Conservation (phyloP, 2,888 invertebrate genomes). For the Protophormia terraenovae region DNA sequence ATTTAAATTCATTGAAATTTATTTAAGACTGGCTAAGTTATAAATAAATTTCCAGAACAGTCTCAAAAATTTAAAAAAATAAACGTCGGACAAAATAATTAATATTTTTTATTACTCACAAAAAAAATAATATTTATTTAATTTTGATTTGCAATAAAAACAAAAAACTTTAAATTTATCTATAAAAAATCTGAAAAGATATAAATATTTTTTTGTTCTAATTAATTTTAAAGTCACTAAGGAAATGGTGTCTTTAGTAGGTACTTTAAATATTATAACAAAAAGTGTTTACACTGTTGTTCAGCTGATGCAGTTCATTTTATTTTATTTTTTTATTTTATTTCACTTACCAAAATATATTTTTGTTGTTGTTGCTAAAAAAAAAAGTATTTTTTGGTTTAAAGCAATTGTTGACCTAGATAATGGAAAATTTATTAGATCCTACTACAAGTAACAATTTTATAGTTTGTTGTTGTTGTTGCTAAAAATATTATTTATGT, state of each 20-base stretch:
- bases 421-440: constrained; percentile 67
- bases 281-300: constrained; percentile 50
- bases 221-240: neutral
- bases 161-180: too few relatives aligned
- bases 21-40: too few relatives aligned
- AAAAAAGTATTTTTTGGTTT: constrained; percentile 37
- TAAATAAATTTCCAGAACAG: too few relatives aligned
- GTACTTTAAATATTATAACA: neutral
- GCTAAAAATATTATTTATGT: constrained; percentile 43
- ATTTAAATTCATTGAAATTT: too few relatives aligned
- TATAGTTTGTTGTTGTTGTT: constrained; percentile 17
- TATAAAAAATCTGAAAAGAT: too few relatives aligned
- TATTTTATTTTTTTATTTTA: constrained; percentile 10
- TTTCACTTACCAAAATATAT: constrained; percentile 19
- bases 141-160: too few relatives aligned
- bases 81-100: too few relatives aligned
- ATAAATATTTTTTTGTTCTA: too few relatives aligned
- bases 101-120: too few relatives aligned
- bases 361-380: neutral
- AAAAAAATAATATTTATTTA: too few relatives aligned
- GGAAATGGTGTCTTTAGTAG: constrained; percentile 34
- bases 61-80: too few relatives aligned
- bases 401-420: constrained; percentile 65
- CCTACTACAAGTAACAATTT: constrained; percentile 47
- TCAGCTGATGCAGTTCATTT: constrained; percentile 26